Percentiles rank a stretch among this genome's conserved stretches.
These are phyloP conservation scores for Xiphorhynchus erythropygius DNA, from an alignment of 2,797 vertebrate species.

Conservation along the genomic window DNA sequence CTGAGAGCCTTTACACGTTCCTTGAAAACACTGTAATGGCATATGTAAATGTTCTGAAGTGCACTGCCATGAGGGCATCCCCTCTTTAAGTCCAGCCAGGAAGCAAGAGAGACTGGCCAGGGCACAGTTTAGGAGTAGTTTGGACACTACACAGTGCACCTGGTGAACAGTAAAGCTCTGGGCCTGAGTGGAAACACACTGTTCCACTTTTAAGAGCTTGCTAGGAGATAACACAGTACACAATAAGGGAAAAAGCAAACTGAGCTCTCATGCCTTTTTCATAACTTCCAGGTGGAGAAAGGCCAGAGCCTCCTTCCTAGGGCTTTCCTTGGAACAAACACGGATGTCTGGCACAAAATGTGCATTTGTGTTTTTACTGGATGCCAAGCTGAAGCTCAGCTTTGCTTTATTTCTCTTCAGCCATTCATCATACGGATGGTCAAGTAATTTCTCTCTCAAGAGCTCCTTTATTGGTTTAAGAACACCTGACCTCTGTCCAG, in stretches of 20 bases:
- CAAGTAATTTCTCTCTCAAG: not conserved
- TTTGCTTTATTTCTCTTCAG: constrained; percentile 2
- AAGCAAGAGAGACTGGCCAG: not conserved
- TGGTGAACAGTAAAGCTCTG: not conserved
- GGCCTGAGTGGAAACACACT: not conserved
- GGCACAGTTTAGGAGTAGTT: not conserved
- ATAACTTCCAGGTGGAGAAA: constrained; percentile 44
- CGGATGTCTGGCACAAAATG: constrained; percentile 1
- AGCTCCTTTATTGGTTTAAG: not conserved
- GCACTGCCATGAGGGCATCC: not conserved
- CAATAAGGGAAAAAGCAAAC: not conserved
- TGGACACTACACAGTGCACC: not conserved
- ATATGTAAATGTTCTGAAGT: not conserved
- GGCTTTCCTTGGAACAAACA: constrained; percentile 35
- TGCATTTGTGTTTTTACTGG: not conserved
- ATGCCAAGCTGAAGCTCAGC: constrained; percentile 7
- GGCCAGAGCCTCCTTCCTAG: not conserved
- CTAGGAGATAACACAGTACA: not conserved
- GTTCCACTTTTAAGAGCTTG: not conserved
- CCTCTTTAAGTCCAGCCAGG: not conserved
- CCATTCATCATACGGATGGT: not conserved
- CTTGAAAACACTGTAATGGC: not conserved
- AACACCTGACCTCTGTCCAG: not conserved
- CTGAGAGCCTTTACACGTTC: not conserved
- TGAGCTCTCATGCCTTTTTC: constrained; percentile 14